A percentile compares a stretch with the other conserved stretches of the same genome.
phyloP scores from a whole-genome alignment of 2,888 invertebrate species.

The Andrena chrysosceles region DNA sequence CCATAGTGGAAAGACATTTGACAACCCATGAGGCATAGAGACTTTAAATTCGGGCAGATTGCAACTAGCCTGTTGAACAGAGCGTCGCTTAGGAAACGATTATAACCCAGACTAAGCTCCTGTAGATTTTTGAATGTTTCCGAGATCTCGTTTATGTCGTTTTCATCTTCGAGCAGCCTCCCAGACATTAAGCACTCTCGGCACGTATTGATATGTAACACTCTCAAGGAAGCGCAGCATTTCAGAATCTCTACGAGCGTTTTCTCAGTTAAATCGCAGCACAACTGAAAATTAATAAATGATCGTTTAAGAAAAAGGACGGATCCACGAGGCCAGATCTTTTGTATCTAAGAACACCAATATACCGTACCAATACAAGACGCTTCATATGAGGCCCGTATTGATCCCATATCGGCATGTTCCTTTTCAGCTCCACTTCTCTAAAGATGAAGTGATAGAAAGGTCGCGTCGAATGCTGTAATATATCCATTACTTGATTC shows the following conservation, averaged over 20 bases:
- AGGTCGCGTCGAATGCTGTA: slow-evolving; percentile 84
- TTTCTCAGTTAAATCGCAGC: slow-evolving; percentile 89
- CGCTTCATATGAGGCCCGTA: slow-evolving; percentile 87
- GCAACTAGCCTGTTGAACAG: slow-evolving; percentile 89
- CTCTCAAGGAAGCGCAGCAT: slow-evolving; percentile 86
- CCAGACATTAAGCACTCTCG: slow-evolving; percentile 92
- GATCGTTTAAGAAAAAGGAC: neutral
- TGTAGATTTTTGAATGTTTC: slow-evolving; percentile 86
- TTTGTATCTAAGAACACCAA: neutral
- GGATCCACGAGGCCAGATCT: too few relatives aligned
- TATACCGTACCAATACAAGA: slow-evolving; percentile 85
- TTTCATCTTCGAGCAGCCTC: slow-evolving; percentile 87
- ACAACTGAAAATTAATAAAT: slow-evolving; percentile 72
- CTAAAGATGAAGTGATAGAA: slow-evolving; percentile 86
- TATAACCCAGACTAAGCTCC: slow-evolving; percentile 88
- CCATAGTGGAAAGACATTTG: slow-evolving; percentile 90
- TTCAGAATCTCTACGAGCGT: slow-evolving; percentile 87
- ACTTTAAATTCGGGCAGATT: slow-evolving; percentile 87
- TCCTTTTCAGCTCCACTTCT: slow-evolving; percentile 86
- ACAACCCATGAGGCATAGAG: slow-evolving; percentile 89
- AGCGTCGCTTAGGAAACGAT: slow-evolving; percentile 91
- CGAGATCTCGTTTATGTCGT: slow-evolving; percentile 85
- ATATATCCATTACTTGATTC: slow-evolving; percentile 83
- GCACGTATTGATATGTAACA: slow-evolving; percentile 88
- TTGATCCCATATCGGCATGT: slow-evolving; percentile 87